Conservation (phyloP, 2,113 vertebrate genomes). For the Oncorhynchus kisutch region DNA sequence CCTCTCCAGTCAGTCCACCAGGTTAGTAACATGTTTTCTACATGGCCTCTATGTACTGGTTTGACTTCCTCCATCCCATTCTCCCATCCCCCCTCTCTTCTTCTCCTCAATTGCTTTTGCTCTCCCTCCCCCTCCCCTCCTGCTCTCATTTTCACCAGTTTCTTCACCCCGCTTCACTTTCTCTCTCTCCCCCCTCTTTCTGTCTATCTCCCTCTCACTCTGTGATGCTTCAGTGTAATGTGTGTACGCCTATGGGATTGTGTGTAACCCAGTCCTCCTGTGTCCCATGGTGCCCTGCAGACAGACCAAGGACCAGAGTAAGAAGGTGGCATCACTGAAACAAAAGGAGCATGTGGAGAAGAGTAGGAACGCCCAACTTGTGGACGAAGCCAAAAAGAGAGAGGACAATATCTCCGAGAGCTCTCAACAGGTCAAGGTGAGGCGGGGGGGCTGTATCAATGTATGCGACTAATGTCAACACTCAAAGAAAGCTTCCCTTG, state of each 20-base stretch:
- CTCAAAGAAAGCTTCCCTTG: too few species aligned
- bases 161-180: not conserved
- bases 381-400: slow-evolving; percentile 89
- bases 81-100: not conserved
- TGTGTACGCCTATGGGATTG: not conserved
- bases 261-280: slow-evolving; percentile 10
- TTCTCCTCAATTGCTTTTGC: not conserved
- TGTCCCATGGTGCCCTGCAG: slow-evolving; percentile 63
- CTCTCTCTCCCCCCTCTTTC: not conserved
- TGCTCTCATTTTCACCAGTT: not conserved
- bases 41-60: not conserved
- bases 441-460: not conserved
- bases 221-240: not conserved
- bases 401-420: slow-evolving; percentile 91
- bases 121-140: not conserved
- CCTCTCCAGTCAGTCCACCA: slow-evolving; percentile 90
- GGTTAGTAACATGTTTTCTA: slow-evolving; percentile 83
- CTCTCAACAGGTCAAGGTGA: slow-evolving; percentile 93
- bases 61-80: not conserved
- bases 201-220: not conserved
- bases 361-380: slow-evolving; percentile 90
- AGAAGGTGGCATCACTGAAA: slow-evolving; percentile 93
- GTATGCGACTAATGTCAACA: not conserved
- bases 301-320: slow-evolving; percentile 94
- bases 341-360: slow-evolving; percentile 97